Percentiles rank a stretch among this genome's conserved stretches.
Conservation (phyloP, 1,140 invertebrate genomes). For the Pseudobourletiella spinata region DNA sequence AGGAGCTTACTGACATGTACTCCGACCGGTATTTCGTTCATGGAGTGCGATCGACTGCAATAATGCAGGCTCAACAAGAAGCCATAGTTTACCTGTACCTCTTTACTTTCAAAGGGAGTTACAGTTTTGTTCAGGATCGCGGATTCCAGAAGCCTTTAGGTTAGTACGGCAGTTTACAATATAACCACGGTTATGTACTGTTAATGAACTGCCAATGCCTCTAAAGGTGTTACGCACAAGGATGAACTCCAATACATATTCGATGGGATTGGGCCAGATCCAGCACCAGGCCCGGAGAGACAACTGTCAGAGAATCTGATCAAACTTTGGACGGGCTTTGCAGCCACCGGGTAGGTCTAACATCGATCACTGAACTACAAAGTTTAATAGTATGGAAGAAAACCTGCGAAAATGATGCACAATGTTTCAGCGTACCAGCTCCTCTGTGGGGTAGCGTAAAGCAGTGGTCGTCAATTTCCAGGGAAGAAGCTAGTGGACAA, state of each 20-base stretch:
- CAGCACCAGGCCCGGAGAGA: neutral
- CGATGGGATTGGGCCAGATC: neutral
- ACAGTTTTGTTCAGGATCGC: neutral
- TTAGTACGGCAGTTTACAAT: too few species aligned
- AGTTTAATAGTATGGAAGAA: neutral
- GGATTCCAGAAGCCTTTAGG: too few species aligned
- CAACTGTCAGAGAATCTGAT: neutral
- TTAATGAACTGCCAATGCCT: too few species aligned
- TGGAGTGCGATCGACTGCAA: neutral
- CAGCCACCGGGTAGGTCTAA: neutral
- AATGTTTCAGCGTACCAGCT: neutral
- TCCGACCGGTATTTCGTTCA: slow-evolving; percentile 4
- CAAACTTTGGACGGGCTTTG: neutral
- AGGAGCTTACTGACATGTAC: neutral
- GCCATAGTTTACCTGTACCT: neutral
- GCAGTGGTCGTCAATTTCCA: too few species aligned
- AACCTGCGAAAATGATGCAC: too few species aligned
- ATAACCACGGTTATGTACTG: too few species aligned
- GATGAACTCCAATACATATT: neutral
- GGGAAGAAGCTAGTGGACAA: too few species aligned
- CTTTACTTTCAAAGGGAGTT: neutral
- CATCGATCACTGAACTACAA: too few species aligned
- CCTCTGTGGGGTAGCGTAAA: too few species aligned
- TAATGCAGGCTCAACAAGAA: neutral
- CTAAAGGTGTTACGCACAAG: neutral